A percentile compares a stretch with the other conserved stretches of the same genome.
phyloP scores from a whole-genome alignment of 2,888 invertebrate genomes.

The Microctonus brassicae region DNA sequence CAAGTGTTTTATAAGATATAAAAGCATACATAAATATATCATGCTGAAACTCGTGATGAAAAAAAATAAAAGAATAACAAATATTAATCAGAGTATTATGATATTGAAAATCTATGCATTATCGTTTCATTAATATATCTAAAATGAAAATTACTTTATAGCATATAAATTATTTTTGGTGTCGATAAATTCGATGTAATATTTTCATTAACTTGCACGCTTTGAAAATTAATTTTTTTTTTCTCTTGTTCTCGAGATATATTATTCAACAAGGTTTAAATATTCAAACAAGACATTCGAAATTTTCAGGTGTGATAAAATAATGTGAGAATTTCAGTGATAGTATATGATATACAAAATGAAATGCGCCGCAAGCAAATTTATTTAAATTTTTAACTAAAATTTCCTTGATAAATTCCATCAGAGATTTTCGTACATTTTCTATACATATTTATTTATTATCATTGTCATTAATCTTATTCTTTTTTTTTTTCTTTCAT shows the following conservation, averaged over 20 bases:
- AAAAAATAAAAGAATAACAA: no score
- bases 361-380: not conserved
- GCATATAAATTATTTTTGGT: not conserved
- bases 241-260: not conserved
- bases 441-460: not conserved
- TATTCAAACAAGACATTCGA: not conserved
- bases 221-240: no score
- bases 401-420: not conserved
- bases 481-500: not conserved
- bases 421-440: not conserved
- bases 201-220: not conserved
- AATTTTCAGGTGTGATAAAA: not conserved
- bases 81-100: not conserved
- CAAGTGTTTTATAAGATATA: not conserved
- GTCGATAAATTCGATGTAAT: not conserved
- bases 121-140: no score
- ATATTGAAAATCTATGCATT: no score
- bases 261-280: not conserved
- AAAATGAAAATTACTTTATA: not conserved
- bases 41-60: not conserved
- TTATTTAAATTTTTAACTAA: conserved; percentile 3
- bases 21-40: not conserved
- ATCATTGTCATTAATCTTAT: not conserved
- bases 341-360: not conserved
- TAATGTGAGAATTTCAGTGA: conserved; percentile 10